These are phyloP conservation scores for Macrobrachium rosenbergii DNA, from an alignment of 1,140 invertebrate species.

Conservation along the genomic window DNA sequence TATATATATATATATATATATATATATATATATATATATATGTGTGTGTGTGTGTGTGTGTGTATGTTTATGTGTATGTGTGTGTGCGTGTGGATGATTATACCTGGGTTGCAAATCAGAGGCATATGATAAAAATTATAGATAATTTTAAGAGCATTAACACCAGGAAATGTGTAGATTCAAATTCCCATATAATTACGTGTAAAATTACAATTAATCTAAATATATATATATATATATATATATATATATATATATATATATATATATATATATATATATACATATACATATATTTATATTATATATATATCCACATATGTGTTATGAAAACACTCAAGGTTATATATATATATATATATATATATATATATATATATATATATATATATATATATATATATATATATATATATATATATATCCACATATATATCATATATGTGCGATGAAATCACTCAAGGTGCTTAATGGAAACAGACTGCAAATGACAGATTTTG, in stretches of 20 bases:
- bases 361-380: constrained; percentile 22
- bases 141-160: neutral
- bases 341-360: constrained; percentile 6
- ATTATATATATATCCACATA: constrained; percentile 4
- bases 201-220: too few species aligned
- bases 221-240: neutral
- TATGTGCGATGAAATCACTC: neutral
- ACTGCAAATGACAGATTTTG: too few species aligned
- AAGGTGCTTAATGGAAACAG: too few species aligned
- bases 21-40: constrained; percentile 22
- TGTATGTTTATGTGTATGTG: neutral
- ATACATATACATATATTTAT: constrained; percentile 19
- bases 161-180: too few species aligned
- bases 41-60: neutral
- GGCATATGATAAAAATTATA: neutral
- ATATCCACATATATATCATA: constrained; percentile 1
- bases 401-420: neutral
- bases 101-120: neutral
- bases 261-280: constrained; percentile 19
- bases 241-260: constrained; percentile 21
- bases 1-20: neutral
- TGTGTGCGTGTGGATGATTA: neutral
- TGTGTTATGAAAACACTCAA: neutral
- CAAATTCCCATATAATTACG: too few species aligned
- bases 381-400: constrained; percentile 3